These are phyloP conservation scores for Furcifer pardalis DNA, from an alignment of 2,797 vertebrate genomes.

Conservation along the genomic window DNA sequence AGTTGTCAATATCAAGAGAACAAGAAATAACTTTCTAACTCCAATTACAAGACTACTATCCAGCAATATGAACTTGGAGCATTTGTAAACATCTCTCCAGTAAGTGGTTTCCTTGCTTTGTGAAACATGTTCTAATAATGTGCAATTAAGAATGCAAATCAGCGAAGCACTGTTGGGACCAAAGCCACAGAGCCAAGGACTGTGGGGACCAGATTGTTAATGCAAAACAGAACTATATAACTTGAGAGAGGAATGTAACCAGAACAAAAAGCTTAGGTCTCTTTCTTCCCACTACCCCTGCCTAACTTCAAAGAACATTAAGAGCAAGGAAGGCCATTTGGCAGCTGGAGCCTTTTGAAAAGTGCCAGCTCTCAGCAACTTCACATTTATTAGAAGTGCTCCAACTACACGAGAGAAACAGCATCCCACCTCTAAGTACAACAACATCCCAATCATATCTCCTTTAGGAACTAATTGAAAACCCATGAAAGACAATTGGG, in stretches of 20 bases:
- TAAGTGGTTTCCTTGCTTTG: not conserved
- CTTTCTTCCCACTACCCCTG: slow-evolving; percentile 51
- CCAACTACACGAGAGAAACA: slow-evolving; percentile 42
- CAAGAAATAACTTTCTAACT: slow-evolving; percentile 18
- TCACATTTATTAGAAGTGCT: slow-evolving; percentile 33
- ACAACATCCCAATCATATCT: slow-evolving; percentile 41
- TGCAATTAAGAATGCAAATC: slow-evolving; percentile 43
- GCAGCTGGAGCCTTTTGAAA: slow-evolving; percentile 58
- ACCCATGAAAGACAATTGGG: slow-evolving; percentile 25
- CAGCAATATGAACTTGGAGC: slow-evolving; percentile 35
- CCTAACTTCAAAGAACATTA: slow-evolving; percentile 47
- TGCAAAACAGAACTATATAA: slow-evolving; percentile 41
- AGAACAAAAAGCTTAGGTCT: slow-evolving; percentile 71
- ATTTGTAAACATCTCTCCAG: not conserved
- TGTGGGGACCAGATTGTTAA: slow-evolving; percentile 54
- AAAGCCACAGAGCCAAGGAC: slow-evolving; percentile 53
- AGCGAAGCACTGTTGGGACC: slow-evolving; percentile 58
- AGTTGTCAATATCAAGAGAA: not conserved
- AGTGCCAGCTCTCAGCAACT: not conserved
- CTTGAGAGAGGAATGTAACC: slow-evolving; percentile 58
- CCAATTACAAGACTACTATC: slow-evolving; percentile 13
- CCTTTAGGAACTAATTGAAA: slow-evolving; percentile 53
- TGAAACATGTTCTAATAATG: slow-evolving; percentile 15
- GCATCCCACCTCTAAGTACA: slow-evolving; percentile 55
- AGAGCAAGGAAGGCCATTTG: slow-evolving; percentile 51